Conservation (phyloP, 2,113 vertebrate species). For the Halichoerus grypus region DNA sequence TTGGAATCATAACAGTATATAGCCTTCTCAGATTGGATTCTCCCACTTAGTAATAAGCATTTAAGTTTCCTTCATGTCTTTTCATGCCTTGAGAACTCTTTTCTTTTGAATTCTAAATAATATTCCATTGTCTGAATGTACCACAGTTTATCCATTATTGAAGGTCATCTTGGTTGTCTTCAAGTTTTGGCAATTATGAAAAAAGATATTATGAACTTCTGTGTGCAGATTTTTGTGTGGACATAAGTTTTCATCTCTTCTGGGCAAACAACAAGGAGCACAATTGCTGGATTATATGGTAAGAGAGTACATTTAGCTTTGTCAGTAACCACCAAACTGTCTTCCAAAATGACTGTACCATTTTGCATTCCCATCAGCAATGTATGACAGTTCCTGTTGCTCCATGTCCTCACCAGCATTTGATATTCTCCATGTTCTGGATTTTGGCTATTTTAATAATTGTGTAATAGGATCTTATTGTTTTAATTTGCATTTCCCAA, state of each 20-base stretch:
- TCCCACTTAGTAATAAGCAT: neutral
- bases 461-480: neutral
- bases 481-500: neutral
- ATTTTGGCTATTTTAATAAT: neutral
- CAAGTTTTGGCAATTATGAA: neutral
- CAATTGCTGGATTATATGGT: neutral
- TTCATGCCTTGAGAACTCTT: neutral
- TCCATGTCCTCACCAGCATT: neutral
- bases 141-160: neutral
- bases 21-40: neutral
- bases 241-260: neutral
- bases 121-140: neutral
- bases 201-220: neutral
- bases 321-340: neutral
- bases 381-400: neutral
- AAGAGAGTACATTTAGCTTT: neutral
- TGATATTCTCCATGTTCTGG: neutral
- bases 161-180: neutral
- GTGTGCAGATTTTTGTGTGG: neutral
- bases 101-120: neutral
- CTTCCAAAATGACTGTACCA: neutral
- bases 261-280: neutral
- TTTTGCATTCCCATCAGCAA: neutral
- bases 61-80: neutral
- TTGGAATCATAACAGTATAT: neutral